A percentile compares a stretch with the other conserved stretches of the same genome.
Conservation (phyloP, 2,797 vertebrate genomes). For the Takifugu rubripes region DNA sequence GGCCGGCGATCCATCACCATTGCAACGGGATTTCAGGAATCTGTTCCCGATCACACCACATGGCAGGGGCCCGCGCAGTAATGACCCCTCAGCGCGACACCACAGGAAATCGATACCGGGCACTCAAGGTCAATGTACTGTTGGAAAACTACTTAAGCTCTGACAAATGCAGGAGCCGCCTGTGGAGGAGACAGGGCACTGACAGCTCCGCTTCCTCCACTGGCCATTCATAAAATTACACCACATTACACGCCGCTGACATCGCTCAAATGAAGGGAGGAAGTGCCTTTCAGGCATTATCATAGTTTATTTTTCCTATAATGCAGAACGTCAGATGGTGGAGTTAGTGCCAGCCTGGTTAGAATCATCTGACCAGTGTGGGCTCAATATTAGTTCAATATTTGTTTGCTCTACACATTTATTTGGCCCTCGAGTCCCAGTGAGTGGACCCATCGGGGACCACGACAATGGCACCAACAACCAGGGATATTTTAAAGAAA, state of each 20-base stretch:
- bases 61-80: slow-evolving; percentile 84
- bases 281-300: too few species aligned
- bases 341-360: too few species aligned
- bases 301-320: too few species aligned
- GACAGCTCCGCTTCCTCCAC: slow-evolving; percentile 71
- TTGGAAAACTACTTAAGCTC: slow-evolving; percentile 96
- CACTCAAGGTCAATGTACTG: slow-evolving; percentile 99
- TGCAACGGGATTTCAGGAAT: slow-evolving; percentile 92
- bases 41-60: slow-evolving; percentile 91
- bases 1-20: slow-evolving; percentile 87
- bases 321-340: too few species aligned
- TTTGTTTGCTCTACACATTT: too few species aligned
- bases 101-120: slow-evolving; percentile 96
- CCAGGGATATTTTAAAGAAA: too few species aligned
- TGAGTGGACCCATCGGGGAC: too few species aligned
- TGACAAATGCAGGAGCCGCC: slow-evolving; percentile 86
- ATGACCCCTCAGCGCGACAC: slow-evolving; percentile 87
- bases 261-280: too few species aligned
- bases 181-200: slow-evolving; percentile 82
- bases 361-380: too few species aligned
- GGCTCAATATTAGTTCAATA: too few species aligned
- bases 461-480: too few species aligned
- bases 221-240: slow-evolving; percentile 29
- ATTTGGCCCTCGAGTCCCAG: too few species aligned
- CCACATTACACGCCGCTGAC: background rate